These are phyloP conservation scores for Aythya baeri DNA, from an alignment of 2,113 vertebrate genomes.

Conservation along the genomic window DNA sequence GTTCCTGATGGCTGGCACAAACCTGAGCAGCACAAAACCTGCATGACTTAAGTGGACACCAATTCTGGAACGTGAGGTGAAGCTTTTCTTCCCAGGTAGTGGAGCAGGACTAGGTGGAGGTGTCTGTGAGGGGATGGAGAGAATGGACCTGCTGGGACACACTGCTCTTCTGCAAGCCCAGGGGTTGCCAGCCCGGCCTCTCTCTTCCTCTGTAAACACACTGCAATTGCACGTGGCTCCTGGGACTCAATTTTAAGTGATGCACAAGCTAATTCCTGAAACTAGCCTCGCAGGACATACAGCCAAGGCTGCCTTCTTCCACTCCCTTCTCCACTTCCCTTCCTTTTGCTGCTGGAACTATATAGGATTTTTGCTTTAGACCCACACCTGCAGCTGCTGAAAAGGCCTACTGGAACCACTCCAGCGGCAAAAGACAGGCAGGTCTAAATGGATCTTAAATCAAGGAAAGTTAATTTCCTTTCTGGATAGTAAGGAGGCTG, in stretches of 20 bases:
- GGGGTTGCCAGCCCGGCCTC: neutral
- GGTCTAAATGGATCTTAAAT: constrained; percentile 63
- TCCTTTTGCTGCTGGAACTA: constrained; percentile 34
- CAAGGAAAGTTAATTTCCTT: constrained; percentile 71
- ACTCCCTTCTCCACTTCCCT: neutral
- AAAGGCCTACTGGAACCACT: constrained; percentile 42
- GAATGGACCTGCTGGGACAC: neutral
- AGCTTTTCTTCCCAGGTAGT: neutral
- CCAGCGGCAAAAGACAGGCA: constrained; percentile 56
- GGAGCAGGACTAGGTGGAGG: neutral
- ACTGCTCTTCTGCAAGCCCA: neutral
- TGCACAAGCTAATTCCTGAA: neutral
- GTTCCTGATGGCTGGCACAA: constrained; percentile 30
- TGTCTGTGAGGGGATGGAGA: neutral
- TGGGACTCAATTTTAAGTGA: neutral
- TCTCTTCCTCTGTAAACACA: neutral
- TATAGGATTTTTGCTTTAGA: constrained; percentile 58
- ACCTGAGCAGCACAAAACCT: neutral
- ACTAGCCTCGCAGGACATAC: neutral
- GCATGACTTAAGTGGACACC: neutral
- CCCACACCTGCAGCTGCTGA: constrained; percentile 62
- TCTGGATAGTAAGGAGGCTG: constrained; percentile 56
- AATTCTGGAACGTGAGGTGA: neutral
- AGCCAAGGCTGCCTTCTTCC: constrained; percentile 1
- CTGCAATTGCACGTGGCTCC: neutral